A percentile compares a stretch with the other conserved stretches of the same genome.
Conservation (phyloP, 2,113 vertebrate genomes). For the Neogale vison region DNA sequence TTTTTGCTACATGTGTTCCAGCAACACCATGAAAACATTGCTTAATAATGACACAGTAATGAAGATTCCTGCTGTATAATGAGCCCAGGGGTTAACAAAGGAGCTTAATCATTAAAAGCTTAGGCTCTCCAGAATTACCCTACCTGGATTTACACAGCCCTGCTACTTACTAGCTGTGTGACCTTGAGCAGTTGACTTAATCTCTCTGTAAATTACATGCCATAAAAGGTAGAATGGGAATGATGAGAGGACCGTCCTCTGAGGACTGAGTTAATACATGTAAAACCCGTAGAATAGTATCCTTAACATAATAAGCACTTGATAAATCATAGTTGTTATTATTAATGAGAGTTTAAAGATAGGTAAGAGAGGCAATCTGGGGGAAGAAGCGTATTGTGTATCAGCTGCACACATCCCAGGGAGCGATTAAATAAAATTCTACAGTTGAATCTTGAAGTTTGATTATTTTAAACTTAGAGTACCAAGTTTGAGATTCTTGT, state of each 20-base stretch:
- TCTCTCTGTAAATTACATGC: constrained; percentile 5
- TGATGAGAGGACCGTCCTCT: not conserved
- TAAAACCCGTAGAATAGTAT: not conserved
- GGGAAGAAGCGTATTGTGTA: not conserved
- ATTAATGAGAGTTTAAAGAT: constrained; percentile 44
- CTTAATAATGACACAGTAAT: not conserved
- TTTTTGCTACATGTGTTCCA: not conserved
- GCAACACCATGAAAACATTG: not conserved
- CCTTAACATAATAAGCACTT: not conserved
- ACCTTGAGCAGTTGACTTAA: constrained; percentile 35
- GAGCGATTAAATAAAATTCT: constrained; percentile 33
- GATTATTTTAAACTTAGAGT: not conserved
- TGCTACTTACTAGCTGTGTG: constrained; percentile 30
- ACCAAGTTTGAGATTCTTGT: not conserved
- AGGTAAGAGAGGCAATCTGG: not conserved
- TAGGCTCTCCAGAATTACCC: not conserved
- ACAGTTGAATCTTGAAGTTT: not conserved
- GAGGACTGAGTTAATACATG: not conserved
- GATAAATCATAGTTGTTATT: not conserved
- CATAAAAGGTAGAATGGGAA: not conserved
- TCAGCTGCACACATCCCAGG: not conserved
- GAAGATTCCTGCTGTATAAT: not conserved
- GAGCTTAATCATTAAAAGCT: not conserved
- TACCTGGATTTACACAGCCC: constrained; percentile 7
- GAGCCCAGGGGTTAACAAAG: not conserved